A percentile compares a stretch with the other conserved stretches of the same genome.
Evolutionary conservation across 1,140 invertebrate genomes (phyloP).

Genomic region (Zeugodacus cucurbitae): DNA sequence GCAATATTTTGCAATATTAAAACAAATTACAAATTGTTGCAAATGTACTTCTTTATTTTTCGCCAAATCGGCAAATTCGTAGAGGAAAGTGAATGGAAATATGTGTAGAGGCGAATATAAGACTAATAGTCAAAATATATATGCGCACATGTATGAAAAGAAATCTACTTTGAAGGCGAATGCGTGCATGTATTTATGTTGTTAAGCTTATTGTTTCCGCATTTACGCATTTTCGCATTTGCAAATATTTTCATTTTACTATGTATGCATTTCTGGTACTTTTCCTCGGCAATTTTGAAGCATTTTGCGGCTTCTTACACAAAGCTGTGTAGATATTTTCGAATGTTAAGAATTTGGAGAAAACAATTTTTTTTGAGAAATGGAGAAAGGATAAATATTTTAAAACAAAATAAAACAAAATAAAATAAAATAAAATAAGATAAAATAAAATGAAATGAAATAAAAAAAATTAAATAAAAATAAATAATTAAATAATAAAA

Average conservation of each 20-base stretch:
- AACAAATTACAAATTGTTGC: background rate
- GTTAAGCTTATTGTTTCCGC: background rate
- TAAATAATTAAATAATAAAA: background rate
- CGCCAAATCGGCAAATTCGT: background rate
- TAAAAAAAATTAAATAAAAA: background rate
- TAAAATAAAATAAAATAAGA: too few relatives aligned
- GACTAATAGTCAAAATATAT: background rate
- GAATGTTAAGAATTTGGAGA: background rate
- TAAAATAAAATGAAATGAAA: background rate
- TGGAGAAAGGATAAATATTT: too few relatives aligned
- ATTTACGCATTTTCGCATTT: background rate
- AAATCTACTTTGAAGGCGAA: background rate
- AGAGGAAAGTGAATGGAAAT: background rate
- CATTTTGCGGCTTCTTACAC: slow-evolving; percentile 2
- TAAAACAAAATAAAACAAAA: background rate
- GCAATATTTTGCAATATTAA: background rate
- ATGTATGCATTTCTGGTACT: background rate
- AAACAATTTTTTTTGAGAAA: too few relatives aligned
- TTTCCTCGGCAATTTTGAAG: background rate
- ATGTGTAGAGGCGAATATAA: background rate
- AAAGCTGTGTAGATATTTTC: background rate
- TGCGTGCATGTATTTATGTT: background rate
- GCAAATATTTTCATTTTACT: background rate
- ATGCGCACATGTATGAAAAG: background rate
- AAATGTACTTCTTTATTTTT: background rate